These are phyloP conservation scores for Orientallactaga bullata DNA, from an alignment of 2,113 vertebrate species.

Conservation along the genomic window DNA sequence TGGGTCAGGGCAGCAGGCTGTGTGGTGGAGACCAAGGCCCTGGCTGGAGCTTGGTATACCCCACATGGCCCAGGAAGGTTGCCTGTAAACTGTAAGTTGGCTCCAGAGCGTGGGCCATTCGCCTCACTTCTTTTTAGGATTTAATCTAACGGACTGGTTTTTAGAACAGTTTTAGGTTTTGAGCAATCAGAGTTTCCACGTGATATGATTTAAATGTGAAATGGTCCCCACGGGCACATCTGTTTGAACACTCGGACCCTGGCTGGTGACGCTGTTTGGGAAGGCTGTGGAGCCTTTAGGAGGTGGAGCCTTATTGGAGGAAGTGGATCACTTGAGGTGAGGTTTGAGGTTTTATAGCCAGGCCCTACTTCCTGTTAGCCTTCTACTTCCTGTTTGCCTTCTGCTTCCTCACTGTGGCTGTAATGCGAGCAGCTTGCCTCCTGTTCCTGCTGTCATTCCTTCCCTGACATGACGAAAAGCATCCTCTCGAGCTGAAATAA, in stretches of 20 bases:
- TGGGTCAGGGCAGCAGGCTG: background rate
- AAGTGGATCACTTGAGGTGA: background rate
- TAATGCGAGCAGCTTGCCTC: background rate
- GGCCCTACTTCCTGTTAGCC: background rate
- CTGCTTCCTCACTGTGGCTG: background rate
- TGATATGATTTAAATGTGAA: background rate
- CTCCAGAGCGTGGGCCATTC: background rate
- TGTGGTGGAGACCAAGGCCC: background rate
- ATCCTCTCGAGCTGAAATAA: too few species aligned
- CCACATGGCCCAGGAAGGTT: background rate
- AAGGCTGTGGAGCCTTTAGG: background rate
- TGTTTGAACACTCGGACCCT: background rate
- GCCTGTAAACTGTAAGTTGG: background rate
- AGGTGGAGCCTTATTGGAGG: background rate
- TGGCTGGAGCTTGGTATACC: background rate
- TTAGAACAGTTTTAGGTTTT: background rate
- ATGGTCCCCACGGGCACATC: background rate
- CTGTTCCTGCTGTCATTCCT: background rate
- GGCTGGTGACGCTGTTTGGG: background rate
- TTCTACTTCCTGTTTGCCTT: background rate
- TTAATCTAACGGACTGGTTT: background rate
- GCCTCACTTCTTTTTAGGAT: background rate
- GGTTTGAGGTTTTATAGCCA: background rate
- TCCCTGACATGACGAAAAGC: background rate
- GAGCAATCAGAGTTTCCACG: background rate